Evolutionary conservation across 2,113 vertebrate genomes (phyloP).

Genomic region (Acrocephalus kingi): DNA sequence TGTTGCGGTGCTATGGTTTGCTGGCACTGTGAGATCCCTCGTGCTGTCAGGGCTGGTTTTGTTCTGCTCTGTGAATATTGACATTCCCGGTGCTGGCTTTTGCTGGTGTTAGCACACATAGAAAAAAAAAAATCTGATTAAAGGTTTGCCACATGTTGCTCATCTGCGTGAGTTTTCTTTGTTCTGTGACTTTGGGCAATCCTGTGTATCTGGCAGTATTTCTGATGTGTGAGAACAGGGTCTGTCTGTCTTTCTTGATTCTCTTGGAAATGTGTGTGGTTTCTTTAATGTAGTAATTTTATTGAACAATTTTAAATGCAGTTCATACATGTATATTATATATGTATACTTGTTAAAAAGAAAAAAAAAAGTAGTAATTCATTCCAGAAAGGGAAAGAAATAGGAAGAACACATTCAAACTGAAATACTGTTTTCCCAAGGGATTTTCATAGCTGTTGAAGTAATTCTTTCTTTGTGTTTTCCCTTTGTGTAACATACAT

Average conservation of each 20-base stretch:
- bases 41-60: constrained; percentile 3
- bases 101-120: neutral
- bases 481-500: constrained; percentile 25
- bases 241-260: neutral
- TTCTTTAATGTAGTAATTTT: constrained; percentile 64
- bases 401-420: constrained; percentile 40
- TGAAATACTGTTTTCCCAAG: constrained; percentile 48
- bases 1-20: neutral
- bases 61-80: neutral
- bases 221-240: constrained; percentile 21
- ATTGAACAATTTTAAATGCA: constrained; percentile 62
- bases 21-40: neutral
- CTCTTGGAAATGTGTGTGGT: constrained; percentile 40
- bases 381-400: constrained; percentile 62
- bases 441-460: constrained; percentile 60
- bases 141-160: constrained; percentile 68
- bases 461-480: constrained; percentile 67
- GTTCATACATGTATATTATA: constrained; percentile 63
- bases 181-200: neutral
- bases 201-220: constrained; percentile 18
- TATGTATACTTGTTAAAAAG: constrained; percentile 47
- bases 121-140: neutral
- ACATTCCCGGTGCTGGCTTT: neutral
- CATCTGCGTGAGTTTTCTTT: constrained; percentile 25
- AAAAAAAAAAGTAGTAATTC: constrained; percentile 13